Base-by-base conservation (phyloP, 23 tunicate genomes). In the Diplosoma virens region DNA sequence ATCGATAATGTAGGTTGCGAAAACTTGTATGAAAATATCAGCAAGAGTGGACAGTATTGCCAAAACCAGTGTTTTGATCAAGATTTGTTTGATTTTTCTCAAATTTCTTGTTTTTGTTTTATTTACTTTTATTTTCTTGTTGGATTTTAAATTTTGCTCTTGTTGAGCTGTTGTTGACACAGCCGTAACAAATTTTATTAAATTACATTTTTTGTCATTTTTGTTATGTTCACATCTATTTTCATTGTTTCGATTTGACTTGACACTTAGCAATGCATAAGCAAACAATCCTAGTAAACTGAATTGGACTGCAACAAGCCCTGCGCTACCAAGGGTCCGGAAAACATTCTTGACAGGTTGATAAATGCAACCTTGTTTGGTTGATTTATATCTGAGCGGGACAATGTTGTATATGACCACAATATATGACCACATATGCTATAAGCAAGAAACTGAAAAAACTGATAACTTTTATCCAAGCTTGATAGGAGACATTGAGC, bases 391-490 rank as follows among this genome's bases (percentile, higher is more conserved):
- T 31, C 33, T 17, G 9, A 22, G 23, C 5, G 89, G 89, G n/a
- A 37, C 29, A 6, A 47, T 45, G 23, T 33, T 76, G 21, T 30
- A 26, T 31, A 58, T 48, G 9, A 58, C 31, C 1, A 52, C 80
- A 55, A 33, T n/a, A 50, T 16, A 76, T 7, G 2, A 68, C 80
- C 21, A 9, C 17, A 52, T 53, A 67, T 0, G 67, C 33, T n/a
- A 84, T 32, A 25, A 77, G 28, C 3, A 34, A 36, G 37, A 85
- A 54, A 27, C 91, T 83, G 2, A 64, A 45, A 33, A 75, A 84
- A 30, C 91, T 79, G 45, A 79, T 33, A 33, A 58, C 60, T n/a
- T 32, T 47, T 1, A 85, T 47, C 18, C 27, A 1, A 9, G 34
- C 59, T 0, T 64, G 60, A 30, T 74, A 59, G 28, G 50, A 52